Evolutionary conservation across 2,888 invertebrate species (phyloP).

Genomic region (Zaprionus bogoriensis): DNA sequence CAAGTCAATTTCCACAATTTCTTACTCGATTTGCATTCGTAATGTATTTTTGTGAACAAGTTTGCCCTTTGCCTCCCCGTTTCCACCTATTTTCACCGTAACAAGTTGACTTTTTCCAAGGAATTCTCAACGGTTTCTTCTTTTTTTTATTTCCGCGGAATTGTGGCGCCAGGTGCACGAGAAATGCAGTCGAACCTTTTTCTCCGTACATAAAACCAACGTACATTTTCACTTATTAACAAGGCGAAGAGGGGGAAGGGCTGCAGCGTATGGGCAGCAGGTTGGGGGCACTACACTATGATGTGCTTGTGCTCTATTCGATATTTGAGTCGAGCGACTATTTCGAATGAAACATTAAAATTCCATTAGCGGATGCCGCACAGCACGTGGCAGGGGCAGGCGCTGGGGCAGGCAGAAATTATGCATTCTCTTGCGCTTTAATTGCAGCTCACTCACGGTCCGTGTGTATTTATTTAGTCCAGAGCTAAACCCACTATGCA

Average conservation of each 20-base stretch:
- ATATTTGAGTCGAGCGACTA: conserved; percentile 59
- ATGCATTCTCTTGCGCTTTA: conserved; percentile 72
- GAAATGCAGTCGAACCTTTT: conserved; percentile 38
- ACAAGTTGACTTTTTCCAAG: conserved; percentile 11
- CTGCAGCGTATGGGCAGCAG: neutral
- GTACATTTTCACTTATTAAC: conserved; percentile 52
- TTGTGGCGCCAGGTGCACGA: conserved; percentile 46
- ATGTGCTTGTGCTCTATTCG: conserved; percentile 12
- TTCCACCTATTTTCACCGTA: neutral
- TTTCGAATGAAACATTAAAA: conserved; percentile 75
- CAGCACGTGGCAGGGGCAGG: neutral
- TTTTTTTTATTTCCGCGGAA: conserved; percentile 42
- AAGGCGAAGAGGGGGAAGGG: neutral
- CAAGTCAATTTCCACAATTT: neutral
- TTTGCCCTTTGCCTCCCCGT: neutral
- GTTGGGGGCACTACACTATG: neutral
- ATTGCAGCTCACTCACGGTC: conserved; percentile 53
- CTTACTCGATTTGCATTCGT: neutral
- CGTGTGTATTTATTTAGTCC: conserved; percentile 53
- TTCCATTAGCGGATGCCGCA: conserved; percentile 70
- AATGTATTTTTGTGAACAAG: neutral
- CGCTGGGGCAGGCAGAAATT: conserved; percentile 60
- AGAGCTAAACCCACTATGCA: neutral
- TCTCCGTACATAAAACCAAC: conserved; percentile 28
- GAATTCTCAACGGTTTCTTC: conserved; percentile 20